phyloP scores from a whole-genome alignment of 2,888 invertebrate species.

The Drosophila subsilvestris region DNA sequence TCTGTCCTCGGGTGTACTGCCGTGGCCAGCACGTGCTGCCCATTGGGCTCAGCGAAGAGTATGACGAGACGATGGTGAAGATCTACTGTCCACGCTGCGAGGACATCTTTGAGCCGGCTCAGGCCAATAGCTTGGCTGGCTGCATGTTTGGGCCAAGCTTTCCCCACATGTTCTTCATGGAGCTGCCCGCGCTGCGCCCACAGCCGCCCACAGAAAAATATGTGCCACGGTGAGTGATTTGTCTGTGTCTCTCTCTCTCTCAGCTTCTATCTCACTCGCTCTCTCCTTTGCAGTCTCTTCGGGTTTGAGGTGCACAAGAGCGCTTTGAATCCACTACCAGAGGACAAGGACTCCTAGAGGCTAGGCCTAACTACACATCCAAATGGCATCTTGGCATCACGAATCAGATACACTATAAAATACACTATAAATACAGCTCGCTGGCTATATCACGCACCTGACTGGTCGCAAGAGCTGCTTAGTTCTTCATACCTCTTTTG shows the following conservation, averaged over 20 bases:
- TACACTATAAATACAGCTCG: neutral
- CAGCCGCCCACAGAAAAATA: constrained; percentile 42
- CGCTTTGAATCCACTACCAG: constrained; percentile 37
- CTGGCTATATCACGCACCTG: constrained; percentile 32
- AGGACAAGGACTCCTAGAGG: neutral
- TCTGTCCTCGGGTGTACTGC: constrained; percentile 62
- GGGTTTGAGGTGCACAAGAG: constrained; percentile 56
- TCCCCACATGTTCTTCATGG: constrained; percentile 72
- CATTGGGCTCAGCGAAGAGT: constrained; percentile 48
- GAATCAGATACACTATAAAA: neutral
- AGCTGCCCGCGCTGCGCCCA: constrained; percentile 54
- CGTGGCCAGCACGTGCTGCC: constrained; percentile 52
- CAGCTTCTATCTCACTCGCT: neutral
- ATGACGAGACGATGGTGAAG: constrained; percentile 48
- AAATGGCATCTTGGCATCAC: constrained; percentile 10
- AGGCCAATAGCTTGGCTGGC: constrained; percentile 55
- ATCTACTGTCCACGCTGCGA: constrained; percentile 61
- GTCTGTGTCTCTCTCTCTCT: too few species aligned
- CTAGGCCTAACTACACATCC: neutral
- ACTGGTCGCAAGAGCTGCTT: neutral
- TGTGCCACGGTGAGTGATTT: constrained; percentile 57
- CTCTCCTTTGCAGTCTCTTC: constrained; percentile 39
- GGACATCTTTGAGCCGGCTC: constrained; percentile 53
- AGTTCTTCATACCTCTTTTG: neutral
- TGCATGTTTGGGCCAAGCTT: constrained; percentile 61